phyloP scores from a whole-genome alignment of 2,888 invertebrate species.

The Dinocampus coccinellae region DNA sequence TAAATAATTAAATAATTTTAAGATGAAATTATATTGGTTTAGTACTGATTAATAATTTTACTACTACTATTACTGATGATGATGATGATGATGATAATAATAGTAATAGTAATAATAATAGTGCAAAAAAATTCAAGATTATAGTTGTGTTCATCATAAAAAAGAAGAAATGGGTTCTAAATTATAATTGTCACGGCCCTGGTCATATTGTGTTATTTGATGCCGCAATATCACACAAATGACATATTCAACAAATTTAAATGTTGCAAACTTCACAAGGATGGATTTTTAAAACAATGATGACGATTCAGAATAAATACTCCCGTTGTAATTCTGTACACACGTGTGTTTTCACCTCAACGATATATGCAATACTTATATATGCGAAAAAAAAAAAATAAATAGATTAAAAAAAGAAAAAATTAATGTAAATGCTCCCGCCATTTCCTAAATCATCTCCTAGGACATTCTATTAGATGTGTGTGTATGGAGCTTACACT shows the following conservation, averaged over 20 bases:
- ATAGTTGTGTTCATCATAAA: background rate
- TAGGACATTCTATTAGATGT: slow-evolving; percentile 13
- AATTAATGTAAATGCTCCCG: slow-evolving; percentile 8
- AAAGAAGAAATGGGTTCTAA: background rate
- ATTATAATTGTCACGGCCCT: slow-evolving; percentile 47
- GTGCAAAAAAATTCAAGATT: background rate
- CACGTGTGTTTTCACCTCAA: background rate
- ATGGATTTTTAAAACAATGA: background rate
- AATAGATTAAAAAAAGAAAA: background rate
- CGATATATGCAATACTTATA: background rate
- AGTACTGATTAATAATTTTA: no score
- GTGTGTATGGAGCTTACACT: slow-evolving; percentile 44
- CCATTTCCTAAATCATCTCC: slow-evolving; percentile 3
- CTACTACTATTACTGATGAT: no score
- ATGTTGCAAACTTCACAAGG: slow-evolving; percentile 8
- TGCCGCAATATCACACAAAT: slow-evolving; percentile 50
- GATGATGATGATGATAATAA: no score
- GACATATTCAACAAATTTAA: slow-evolving; percentile 44
- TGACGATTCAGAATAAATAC: background rate
- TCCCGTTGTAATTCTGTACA: background rate
- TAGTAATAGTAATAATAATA: no score
- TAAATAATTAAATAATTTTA: no score
- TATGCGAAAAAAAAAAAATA: background rate
- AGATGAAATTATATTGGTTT: no score
- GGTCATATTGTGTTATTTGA: slow-evolving; percentile 53